Evolutionary conservation across 2,888 invertebrate species (phyloP).

Genomic region (Drosophila tanythrix): DNA sequence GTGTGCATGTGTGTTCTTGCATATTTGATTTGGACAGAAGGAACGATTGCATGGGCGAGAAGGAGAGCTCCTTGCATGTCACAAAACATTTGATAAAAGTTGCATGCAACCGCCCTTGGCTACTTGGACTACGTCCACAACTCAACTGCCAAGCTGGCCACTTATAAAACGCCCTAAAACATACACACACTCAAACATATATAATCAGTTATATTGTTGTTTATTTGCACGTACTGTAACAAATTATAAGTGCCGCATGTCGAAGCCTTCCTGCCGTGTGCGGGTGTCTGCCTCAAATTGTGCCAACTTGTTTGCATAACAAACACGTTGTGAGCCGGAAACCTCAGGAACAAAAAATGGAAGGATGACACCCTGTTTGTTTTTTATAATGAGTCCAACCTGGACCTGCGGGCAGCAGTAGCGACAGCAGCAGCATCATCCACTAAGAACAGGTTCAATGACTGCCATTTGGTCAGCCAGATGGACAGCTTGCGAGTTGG

Average conservation of each 20-base stretch:
- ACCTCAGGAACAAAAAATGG: constrained; percentile 7
- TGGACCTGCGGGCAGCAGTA: constrained; percentile 13
- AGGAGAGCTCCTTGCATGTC: constrained; percentile 63
- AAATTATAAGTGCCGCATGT: constrained; percentile 76
- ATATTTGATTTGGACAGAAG: constrained; percentile 64
- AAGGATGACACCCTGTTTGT: constrained; percentile 29
- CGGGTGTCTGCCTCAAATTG: constrained; percentile 23
- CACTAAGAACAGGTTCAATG: constrained; percentile 53
- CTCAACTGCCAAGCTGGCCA: constrained; percentile 20
- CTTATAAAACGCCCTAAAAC: constrained; percentile 14
- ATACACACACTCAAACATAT: constrained; percentile 5
- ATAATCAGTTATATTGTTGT: constrained; percentile 52
- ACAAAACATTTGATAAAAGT: constrained; percentile 75
- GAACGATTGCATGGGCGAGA: constrained; percentile 1
- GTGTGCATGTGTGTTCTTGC: constrained; percentile 43
- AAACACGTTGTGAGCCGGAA: constrained; percentile 58
- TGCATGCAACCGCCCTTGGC: constrained; percentile 62
- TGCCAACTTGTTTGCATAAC: constrained; percentile 75
- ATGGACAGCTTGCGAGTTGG: constrained; percentile 11
- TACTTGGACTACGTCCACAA: constrained; percentile 50
- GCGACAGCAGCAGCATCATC: not conserved
- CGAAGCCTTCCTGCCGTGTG: constrained; percentile 67
- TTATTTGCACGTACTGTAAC: constrained; percentile 70
- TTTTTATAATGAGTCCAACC: constrained; percentile 51
- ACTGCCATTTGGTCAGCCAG: constrained; percentile 43